Evolutionary conservation across 2,888 invertebrate species (phyloP).

Genomic region (Amiota minor): DNA sequence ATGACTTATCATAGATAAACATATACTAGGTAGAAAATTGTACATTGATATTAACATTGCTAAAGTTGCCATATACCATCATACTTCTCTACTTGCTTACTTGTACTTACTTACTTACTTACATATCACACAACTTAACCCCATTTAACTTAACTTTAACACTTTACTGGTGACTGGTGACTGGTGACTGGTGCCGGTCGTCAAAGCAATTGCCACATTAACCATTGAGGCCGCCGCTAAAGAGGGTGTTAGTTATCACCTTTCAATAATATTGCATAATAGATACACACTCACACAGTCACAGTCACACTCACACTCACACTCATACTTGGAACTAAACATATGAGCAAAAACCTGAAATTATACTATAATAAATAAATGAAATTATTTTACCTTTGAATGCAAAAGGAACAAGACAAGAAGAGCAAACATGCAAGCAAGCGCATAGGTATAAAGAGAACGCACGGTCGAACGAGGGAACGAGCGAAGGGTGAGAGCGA

Average conservation of each 20-base stretch:
- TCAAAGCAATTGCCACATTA: conserved; percentile 32
- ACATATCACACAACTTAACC: conserved; percentile 51
- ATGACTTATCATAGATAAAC: too few species aligned
- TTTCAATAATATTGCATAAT: conserved; percentile 57
- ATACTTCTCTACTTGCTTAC: too few species aligned
- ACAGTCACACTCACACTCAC: background rate
- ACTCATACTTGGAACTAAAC: background rate
- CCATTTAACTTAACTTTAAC: conserved; percentile 51
- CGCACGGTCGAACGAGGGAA: background rate
- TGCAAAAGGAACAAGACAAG: too few species aligned
- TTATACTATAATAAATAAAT: too few species aligned
- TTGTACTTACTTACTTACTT: too few species aligned
- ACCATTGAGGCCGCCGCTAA: conserved; percentile 22
- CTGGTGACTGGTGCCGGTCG: too few species aligned
- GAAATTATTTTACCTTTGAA: too few species aligned
- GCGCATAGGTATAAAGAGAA: background rate
- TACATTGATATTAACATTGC: too few species aligned
- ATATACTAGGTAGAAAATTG: too few species aligned
- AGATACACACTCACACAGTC: conserved; percentile 38
- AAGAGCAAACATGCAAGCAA: too few species aligned
- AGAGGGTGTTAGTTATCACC: conserved; percentile 55
- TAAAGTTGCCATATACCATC: too few species aligned
- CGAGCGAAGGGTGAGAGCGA: background rate
- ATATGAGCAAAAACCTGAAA: too few species aligned
- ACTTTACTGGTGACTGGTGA: conserved; percentile 39